Base-by-base conservation (phyloP, 2,113 vertebrate species). In the Aphyosemion australe region DNA sequence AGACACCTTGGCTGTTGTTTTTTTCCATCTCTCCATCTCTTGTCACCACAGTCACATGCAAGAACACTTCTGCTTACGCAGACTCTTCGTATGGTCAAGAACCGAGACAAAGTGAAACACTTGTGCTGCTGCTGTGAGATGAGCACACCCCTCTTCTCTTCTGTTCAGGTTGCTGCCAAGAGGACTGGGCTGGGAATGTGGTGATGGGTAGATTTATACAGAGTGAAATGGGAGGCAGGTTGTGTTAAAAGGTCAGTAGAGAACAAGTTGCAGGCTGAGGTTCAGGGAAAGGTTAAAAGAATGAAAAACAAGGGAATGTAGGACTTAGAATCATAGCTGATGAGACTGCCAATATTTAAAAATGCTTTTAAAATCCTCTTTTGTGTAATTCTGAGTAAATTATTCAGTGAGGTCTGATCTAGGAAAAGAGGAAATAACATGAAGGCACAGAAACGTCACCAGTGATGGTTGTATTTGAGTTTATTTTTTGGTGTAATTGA, bases 141-240 rank as follows among this genome's bases (percentile, higher is more conserved):
- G 69, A 83, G 69, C 61, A 41, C 64, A 53, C 52, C 19, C 47
- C 49, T 46, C 65, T 76, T 74, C 47, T 77, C 65, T 76, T 74
- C 47, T 76, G 56, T 63, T 85, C 59, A n/a, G 55, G 58, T 64
- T 77, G 42, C 79, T 53, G 65, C 55, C 62, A 54, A 60, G 60
- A 18, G 46, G 66, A 60, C 49, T 47, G 43, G 39, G 65, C 12
- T 2, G 51, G 72, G 60, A 63, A 65, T 12, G 57, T 51, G 62
- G 32, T 64, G 72, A 85, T 59, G 67, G 74, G 74, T 51, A 59
- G 84, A 88, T 92, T 91, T 89, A 89, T 88, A 74, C n/a, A 68
- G 75, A 76, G 82, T 76, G 84, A 90, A 85, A 91, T 75, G 80
- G 58, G 79, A 83, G 19, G 66, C 84, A 57, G 64, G 66, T 65